Percentiles rank a stretch among this genome's conserved stretches.
Conservation (phyloP, 1,140 invertebrate species). For the Tetranychus urticae region DNA sequence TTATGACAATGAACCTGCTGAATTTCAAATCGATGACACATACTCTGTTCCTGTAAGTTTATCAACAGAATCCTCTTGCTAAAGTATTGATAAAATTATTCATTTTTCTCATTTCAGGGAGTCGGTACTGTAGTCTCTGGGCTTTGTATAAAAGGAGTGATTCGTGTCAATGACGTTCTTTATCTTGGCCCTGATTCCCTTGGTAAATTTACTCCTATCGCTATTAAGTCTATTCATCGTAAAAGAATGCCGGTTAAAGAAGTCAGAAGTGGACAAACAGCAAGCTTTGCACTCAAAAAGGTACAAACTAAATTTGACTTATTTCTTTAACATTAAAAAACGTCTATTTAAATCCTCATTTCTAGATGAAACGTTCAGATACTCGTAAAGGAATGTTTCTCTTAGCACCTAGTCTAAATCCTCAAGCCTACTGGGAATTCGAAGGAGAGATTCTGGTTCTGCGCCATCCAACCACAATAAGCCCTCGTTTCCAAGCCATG, state of each 20-base stretch:
- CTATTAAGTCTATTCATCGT: constrained; percentile 87
- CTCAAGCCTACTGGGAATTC: constrained; percentile 96
- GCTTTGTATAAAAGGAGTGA: constrained; percentile 71
- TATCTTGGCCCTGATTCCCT: constrained; percentile 70
- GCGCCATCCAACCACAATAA: constrained; percentile 97
- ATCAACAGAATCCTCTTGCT: not conserved
- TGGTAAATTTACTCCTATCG: constrained; percentile 71
- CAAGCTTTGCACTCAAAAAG: constrained; percentile 94
- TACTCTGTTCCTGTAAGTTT: constrained; percentile 74
- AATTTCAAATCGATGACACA: constrained; percentile 98
- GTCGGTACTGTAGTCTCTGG: constrained; percentile 64
- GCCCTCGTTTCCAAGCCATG: constrained; percentile 93
- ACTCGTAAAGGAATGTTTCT: constrained; percentile 98
- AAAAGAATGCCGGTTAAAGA: constrained; percentile 91
- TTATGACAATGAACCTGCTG: constrained; percentile 65
- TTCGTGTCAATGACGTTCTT: constrained; percentile 71
- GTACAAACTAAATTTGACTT: constrained; percentile 20
- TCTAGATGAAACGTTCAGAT: constrained; percentile 66
- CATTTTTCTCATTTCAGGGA: not conserved
- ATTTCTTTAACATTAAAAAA: too few species aligned
- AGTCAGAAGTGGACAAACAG: constrained; percentile 89
- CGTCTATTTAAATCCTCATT: constrained; percentile 1
- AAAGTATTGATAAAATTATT: not conserved
- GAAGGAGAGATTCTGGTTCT: constrained; percentile 92
- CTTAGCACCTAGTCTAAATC: constrained; percentile 71